A percentile compares a stretch with the other conserved stretches of the same genome.
Conservation (phyloP, 2,888 invertebrate genomes). For the Ptilodon capucinus region DNA sequence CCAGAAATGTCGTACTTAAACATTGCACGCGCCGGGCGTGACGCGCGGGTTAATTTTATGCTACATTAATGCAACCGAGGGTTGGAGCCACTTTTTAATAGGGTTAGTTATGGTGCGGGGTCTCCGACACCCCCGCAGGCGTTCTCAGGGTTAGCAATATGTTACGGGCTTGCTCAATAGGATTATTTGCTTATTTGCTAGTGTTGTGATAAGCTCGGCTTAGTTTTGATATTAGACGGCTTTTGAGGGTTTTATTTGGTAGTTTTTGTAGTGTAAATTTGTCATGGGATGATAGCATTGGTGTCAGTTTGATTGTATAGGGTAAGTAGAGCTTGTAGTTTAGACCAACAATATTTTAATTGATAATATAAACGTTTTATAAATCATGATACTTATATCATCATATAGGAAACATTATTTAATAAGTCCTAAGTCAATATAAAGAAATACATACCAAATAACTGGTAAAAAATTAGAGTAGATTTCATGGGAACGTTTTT, state of each 20-base stretch:
- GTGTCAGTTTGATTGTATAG: neutral
- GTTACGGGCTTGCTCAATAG: conserved; percentile 56
- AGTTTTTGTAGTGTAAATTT: neutral
- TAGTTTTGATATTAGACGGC: conserved; percentile 31
- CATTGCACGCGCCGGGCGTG: conserved; percentile 65
- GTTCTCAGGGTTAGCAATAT: conserved; percentile 67
- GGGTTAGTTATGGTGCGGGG: conserved; percentile 76
- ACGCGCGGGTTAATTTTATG: conserved; percentile 80
- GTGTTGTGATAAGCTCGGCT: conserved; percentile 48
- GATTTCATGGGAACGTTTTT: conserved; percentile 4
- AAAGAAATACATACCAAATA: too few relatives aligned
- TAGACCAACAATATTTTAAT: too few relatives aligned
- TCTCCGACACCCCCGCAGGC: conserved; percentile 50
- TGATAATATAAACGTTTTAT: too few relatives aligned
- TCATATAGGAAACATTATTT: too few relatives aligned
- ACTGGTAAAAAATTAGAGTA: too few relatives aligned
- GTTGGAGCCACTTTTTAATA: conserved; percentile 75
- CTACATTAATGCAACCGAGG: conserved; percentile 74
- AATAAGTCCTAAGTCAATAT: too few relatives aligned
- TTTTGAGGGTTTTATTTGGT: conserved; percentile 18
- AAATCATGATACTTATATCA: too few relatives aligned
- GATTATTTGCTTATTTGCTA: conserved; percentile 55
- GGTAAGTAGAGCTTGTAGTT: neutral
- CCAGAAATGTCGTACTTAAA: conserved; percentile 52
- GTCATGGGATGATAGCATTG: neutral